phyloP scores from a whole-genome alignment of 1,140 invertebrate species.

The Mesaphorura yosii region DNA sequence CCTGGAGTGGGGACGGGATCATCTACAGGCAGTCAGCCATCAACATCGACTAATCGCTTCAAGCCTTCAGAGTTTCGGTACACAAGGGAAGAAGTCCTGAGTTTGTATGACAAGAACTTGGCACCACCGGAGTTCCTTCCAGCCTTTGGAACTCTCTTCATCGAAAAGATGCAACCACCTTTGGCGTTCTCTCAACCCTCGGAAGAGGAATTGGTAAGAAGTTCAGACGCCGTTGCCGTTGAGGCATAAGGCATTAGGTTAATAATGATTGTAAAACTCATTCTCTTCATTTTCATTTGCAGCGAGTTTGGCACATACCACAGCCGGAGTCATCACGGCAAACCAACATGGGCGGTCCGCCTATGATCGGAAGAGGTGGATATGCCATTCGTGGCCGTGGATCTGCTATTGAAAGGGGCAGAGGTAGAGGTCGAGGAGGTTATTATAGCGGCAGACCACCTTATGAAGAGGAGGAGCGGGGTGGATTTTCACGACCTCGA shows the following conservation, averaged over 20 bases:
- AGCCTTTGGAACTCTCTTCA: slow-evolving; percentile 51
- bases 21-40: too few relatives aligned
- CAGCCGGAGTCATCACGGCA: slow-evolving; percentile 30
- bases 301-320: slow-evolving; percentile 45
- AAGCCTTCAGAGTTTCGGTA: slow-evolving; percentile 65
- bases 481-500: slow-evolving; percentile 29
- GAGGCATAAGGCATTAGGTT: background rate
- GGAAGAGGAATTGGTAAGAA: slow-evolving; percentile 64
- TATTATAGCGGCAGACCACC: slow-evolving; percentile 30
- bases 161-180: slow-evolving; percentile 63
- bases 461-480: slow-evolving; percentile 29
- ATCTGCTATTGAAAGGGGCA: slow-evolving; percentile 38
- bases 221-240: background rate
- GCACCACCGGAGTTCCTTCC: slow-evolving; percentile 54
- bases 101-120: slow-evolving; percentile 56
- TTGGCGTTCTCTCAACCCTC: slow-evolving; percentile 60
- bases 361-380: slow-evolving; percentile 27
- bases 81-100: slow-evolving; percentile 78
- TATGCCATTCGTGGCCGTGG: slow-evolving; percentile 40
- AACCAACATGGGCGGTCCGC: slow-evolving; percentile 33
- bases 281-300: slow-evolving; percentile 23
- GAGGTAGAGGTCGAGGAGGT: slow-evolving; percentile 35
- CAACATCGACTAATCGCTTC: slow-evolving; percentile 42
- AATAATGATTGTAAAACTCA: background rate
- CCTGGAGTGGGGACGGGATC: too few relatives aligned